These are phyloP conservation scores for Pelmatolapia mariae DNA, from an alignment of 2,113 vertebrate species.

Conservation along the genomic window DNA sequence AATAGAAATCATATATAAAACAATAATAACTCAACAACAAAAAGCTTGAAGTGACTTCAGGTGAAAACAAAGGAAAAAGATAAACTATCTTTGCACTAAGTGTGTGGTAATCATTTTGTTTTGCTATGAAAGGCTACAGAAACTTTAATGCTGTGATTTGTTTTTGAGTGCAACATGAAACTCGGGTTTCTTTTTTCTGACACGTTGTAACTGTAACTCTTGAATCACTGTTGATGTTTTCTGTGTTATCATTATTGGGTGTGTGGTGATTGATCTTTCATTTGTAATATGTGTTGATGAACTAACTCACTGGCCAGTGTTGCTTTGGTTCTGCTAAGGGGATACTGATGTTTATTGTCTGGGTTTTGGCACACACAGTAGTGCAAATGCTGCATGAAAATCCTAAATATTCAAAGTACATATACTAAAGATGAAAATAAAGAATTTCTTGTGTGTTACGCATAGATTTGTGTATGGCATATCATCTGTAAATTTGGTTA, in stretches of 20 bases:
- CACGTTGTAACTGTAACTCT: conserved; percentile 63
- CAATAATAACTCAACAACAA: conserved; percentile 70
- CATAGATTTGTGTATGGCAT: not conserved
- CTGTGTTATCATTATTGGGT: conserved; percentile 66
- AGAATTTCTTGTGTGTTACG: not conserved
- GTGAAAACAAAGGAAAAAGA: conserved; percentile 28
- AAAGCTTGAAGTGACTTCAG: not conserved
- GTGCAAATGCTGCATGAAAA: conserved; percentile 31
- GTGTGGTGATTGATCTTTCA: conserved; percentile 40
- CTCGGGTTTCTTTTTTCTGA: conserved; percentile 58
- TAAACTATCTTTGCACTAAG: conserved; percentile 70
- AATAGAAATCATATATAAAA: conserved; percentile 54
- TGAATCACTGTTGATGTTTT: conserved; percentile 68
- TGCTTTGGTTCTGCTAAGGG: conserved; percentile 77
- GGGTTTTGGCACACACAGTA: not conserved
- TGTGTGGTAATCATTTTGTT: conserved; percentile 75
- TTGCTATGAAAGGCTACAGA: conserved; percentile 72
- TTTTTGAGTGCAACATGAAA: conserved; percentile 59
- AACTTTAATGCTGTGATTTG: conserved; percentile 70
- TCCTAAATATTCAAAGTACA: not conserved
- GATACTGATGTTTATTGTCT: not conserved
- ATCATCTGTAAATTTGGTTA: not conserved
- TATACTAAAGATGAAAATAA: conserved; percentile 7
- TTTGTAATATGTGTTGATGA: conserved; percentile 46
- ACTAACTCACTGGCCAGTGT: conserved; percentile 66